phyloP scores from a whole-genome alignment of 2,113 vertebrate genomes.

The Puffinus mauretanicus region DNA sequence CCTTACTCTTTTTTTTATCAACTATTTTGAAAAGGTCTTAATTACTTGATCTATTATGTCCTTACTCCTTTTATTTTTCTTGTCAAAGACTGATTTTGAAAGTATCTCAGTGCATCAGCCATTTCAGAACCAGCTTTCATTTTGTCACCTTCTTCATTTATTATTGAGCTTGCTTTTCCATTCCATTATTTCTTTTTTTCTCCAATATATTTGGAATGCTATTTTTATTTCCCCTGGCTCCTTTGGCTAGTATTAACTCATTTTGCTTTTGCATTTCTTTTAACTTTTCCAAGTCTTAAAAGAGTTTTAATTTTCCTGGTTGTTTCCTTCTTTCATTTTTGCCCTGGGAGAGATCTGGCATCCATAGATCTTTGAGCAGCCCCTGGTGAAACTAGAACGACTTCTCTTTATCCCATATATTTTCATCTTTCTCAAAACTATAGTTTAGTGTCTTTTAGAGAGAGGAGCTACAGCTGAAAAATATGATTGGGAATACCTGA shows the following conservation, averaged over 20 bases:
- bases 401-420: not conserved
- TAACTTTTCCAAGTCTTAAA: slow-evolving; percentile 34
- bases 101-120: slow-evolving; percentile 26
- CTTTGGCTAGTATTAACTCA: slow-evolving; percentile 42
- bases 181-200: slow-evolving; percentile 36
- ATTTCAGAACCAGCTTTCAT: slow-evolving; percentile 52
- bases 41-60: slow-evolving; percentile 50
- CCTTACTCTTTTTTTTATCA: slow-evolving; percentile 32
- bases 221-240: slow-evolving; percentile 53
- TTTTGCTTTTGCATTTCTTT: slow-evolving; percentile 44
- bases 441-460: not conserved
- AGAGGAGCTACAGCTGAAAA: not conserved
- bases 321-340: slow-evolving; percentile 15
- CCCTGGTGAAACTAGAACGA: not conserved
- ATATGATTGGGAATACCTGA: not conserved
- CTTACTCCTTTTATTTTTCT: slow-evolving; percentile 37
- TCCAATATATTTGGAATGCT: slow-evolving; percentile 31
- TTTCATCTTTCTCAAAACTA: slow-evolving; percentile 24
- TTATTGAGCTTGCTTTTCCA: slow-evolving; percentile 49
- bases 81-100: slow-evolving; percentile 45
- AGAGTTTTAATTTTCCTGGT: slow-evolving; percentile 34
- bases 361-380: not conserved
- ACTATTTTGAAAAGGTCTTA: slow-evolving; percentile 60
- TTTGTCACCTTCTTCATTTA: slow-evolving; percentile 50
- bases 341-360: not conserved